Base-by-base conservation (phyloP, 2,113 vertebrate genomes). In the Caloenas nicobarica region DNA sequence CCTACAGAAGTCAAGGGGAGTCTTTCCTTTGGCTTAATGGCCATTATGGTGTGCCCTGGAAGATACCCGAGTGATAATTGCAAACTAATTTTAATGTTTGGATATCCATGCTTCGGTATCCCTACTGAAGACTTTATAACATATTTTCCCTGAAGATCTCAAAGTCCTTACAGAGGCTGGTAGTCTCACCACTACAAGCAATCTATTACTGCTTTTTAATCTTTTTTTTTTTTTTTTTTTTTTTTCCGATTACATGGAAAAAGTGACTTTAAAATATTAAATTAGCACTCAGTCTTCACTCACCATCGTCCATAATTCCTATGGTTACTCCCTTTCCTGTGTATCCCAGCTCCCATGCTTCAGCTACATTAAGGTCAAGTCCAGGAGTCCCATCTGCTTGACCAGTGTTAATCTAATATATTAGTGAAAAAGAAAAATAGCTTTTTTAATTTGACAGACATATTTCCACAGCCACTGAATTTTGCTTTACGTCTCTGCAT, bases 291-390 rank as follows among this genome's bases (percentile, higher is more conserved):
- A 81, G 91, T 69, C 80, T 90, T 84, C 85, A 97, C 99, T 98
- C 96, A 99, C 99, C 99, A 54, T 99, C 99, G 64, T 99, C 99
- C 99, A 99, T 99, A 91, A 99, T 99, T 92, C 99, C 99, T 60
- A 99, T 99, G 91, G 99, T 99, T 57, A 99, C 99, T 90, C 99
- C 99, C 97, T 98, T 99, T 40, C 99, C 99, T 3, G 99, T 99
- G 96, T 98, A 99, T 57, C 99, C 99, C 96, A 99, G 98, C 86
- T 98, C 98, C 99, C 99, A 99, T 6, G 99, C 99, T 98, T 99
- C 99, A 38, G 99, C 99, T 97, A 99, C 99, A 81, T 99, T 99
- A 87, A 99, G 98, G 96, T 99, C 99, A 94, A 99, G 98, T 84
- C 99, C 99, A 50, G 99, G 99, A 81, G 99, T 99, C 68, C 99